Evolutionary conservation across 1,140 invertebrate species (phyloP).

Genomic region (Aphidius ervi): DNA sequence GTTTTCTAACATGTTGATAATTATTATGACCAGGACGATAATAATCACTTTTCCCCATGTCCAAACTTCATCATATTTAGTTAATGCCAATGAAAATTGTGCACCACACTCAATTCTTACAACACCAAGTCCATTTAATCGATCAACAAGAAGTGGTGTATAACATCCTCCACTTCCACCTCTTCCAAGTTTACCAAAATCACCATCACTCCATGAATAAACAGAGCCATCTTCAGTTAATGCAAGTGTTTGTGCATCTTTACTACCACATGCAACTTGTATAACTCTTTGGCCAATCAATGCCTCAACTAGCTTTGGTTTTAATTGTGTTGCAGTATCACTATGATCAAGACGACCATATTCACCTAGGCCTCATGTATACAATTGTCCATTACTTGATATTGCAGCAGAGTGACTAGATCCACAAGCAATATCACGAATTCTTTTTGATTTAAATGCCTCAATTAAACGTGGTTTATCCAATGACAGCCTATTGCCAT

Average conservation of each 20-base stretch:
- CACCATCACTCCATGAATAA: constrained; percentile 85
- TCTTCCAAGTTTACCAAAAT: constrained; percentile 83
- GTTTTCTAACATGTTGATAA: constrained; percentile 87
- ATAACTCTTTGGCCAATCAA: constrained; percentile 65
- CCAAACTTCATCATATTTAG: constrained; percentile 88
- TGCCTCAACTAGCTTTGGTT: constrained; percentile 78
- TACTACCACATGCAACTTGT: constrained; percentile 86
- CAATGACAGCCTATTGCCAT: constrained; percentile 76
- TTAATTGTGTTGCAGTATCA: constrained; percentile 79
- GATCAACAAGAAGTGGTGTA: constrained; percentile 80
- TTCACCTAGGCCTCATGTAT: constrained; percentile 92
- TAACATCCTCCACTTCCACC: constrained; percentile 86
- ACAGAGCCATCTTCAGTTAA: constrained; percentile 84
- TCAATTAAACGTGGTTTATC: constrained; percentile 85
- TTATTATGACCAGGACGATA: constrained; percentile 88
- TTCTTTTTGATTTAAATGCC: constrained; percentile 76
- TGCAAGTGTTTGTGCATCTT: constrained; percentile 91
- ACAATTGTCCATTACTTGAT: constrained; percentile 85
- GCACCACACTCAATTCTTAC: constrained; percentile 93
- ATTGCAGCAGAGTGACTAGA: constrained; percentile 92
- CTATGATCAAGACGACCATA: constrained; percentile 90
- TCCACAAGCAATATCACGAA: constrained; percentile 89
- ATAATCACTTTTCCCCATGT: constrained; percentile 97
- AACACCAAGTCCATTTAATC: constrained; percentile 80
- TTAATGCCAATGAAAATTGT: constrained; percentile 90